Evolutionary conservation across 2,113 vertebrate species (phyloP).

Genomic region (Takifugu bimaculatus): DNA sequence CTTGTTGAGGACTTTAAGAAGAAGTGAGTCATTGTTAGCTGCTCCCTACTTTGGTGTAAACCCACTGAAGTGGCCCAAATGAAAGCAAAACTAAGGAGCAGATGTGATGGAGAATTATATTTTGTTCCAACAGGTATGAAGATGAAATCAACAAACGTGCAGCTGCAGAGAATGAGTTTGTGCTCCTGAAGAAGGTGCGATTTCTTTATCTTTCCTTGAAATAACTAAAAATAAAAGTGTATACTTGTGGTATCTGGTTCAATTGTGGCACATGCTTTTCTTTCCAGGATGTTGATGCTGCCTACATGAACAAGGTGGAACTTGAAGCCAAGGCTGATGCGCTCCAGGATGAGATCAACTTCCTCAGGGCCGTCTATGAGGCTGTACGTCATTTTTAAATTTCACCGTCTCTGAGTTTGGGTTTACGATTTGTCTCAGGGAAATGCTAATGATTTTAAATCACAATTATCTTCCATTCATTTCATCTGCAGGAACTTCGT

Average conservation of each 20-base stretch:
- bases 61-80: neutral
- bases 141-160: slow-evolving; percentile 94
- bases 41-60: neutral
- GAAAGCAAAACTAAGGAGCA: neutral
- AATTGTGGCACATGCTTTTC: neutral
- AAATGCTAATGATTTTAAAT: neutral
- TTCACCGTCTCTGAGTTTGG: neutral
- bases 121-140: slow-evolving; percentile 79
- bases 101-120: slow-evolving; percentile 9
- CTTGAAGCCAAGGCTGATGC: slow-evolving; percentile 87
- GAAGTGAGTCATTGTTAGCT: slow-evolving; percentile 76
- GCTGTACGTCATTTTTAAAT: slow-evolving; percentile 74
- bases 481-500: slow-evolving; percentile 75
- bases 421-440: neutral
- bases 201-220: neutral
- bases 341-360: slow-evolving; percentile 88
- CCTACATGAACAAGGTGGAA: slow-evolving; percentile 92
- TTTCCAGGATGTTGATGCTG: slow-evolving; percentile 84
- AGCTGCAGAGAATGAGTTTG: slow-evolving; percentile 87
- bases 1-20: slow-evolving; percentile 91
- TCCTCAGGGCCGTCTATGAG: slow-evolving; percentile 85
- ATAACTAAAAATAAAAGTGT: neutral
- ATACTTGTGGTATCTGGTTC: neutral
- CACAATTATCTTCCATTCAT: neutral
- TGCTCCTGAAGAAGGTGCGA: slow-evolving; percentile 76